These are phyloP conservation scores for Podarcis siculus DNA, from an alignment of 2,797 vertebrate genomes.

Conservation along the genomic window DNA sequence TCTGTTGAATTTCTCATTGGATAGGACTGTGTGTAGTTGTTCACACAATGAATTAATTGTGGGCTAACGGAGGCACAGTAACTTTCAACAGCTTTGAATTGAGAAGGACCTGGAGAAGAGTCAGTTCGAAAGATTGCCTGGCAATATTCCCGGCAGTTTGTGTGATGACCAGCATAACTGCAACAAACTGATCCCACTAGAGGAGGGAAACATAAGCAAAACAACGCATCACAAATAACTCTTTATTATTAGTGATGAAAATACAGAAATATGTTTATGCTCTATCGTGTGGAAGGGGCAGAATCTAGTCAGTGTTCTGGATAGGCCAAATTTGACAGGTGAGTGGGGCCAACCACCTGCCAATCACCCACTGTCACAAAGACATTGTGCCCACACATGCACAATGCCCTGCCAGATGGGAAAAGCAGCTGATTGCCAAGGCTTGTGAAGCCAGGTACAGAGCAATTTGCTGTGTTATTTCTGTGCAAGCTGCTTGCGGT, in stretches of 20 bases:
- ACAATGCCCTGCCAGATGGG: too few relatives aligned
- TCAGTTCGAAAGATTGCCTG: slow-evolving; percentile 99
- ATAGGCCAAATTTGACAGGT: neutral
- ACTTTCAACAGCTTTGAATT: slow-evolving; percentile 94
- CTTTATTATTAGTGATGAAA: neutral
- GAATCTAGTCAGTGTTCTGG: neutral
- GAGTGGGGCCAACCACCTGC: too few relatives aligned
- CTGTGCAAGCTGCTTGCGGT: too few relatives aligned
- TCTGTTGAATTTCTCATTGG: slow-evolving; percentile 95
- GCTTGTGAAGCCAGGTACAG: too few relatives aligned
- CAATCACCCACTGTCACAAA: too few relatives aligned
- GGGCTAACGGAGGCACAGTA: slow-evolving; percentile 93
- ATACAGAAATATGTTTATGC: neutral
- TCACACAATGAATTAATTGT: slow-evolving; percentile 93
- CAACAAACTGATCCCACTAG: slow-evolving; percentile 97
- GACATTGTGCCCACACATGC: too few relatives aligned
- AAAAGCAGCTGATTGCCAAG: too few relatives aligned
- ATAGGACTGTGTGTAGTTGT: slow-evolving; percentile 97
- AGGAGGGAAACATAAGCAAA: slow-evolving; percentile 36
- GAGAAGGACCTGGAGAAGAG: slow-evolving; percentile 93
- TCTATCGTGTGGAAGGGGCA: neutral
- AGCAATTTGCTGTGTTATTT: too few relatives aligned
- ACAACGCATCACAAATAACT: slow-evolving; percentile 18
- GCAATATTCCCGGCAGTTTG: slow-evolving; percentile 95
- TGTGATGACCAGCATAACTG: slow-evolving; percentile 94